phyloP scores from a whole-genome alignment of 2,113 vertebrate species.

The Amblyopsis rosae region DNA sequence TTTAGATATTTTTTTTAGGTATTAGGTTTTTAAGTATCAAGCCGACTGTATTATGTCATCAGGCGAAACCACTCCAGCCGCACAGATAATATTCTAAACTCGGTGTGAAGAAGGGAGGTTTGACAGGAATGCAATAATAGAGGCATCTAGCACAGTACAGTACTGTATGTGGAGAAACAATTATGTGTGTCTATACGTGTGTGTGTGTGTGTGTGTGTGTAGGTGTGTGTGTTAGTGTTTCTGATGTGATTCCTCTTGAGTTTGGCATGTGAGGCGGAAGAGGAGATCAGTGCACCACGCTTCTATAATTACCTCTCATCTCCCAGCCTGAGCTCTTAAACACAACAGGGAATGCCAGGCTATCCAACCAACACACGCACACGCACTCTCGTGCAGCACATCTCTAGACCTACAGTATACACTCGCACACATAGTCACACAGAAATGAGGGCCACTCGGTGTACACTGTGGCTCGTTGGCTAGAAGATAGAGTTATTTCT shows the following conservation, averaged over 20 bases:
- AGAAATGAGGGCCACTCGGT: conserved; percentile 31
- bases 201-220: conserved; percentile 7
- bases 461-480: conserved; percentile 39
- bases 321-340: conserved; percentile 60
- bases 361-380: conserved; percentile 25
- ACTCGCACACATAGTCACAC: not conserved
- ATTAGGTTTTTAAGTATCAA: no score
- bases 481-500: conserved; percentile 66
- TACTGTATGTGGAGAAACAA: conserved; percentile 3
- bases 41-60: not conserved
- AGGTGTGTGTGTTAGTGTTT: conserved; percentile 20
- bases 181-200: not conserved
- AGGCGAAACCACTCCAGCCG: conserved; percentile 10
- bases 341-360: conserved; percentile 59
- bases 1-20: no score
- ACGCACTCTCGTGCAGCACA: conserved; percentile 16
- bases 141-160: not conserved
- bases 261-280: conserved; percentile 63
- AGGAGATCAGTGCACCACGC: conserved; percentile 66
- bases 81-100: conserved; percentile 22
- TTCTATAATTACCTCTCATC: conserved; percentile 74
- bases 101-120: conserved; percentile 4
- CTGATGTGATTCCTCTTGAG: conserved; percentile 60
- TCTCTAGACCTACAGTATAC: not conserved
- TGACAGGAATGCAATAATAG: conserved; percentile 35